phyloP scores from a whole-genome alignment of 1,140 invertebrate genomes.

The Papilio dardanus region DNA sequence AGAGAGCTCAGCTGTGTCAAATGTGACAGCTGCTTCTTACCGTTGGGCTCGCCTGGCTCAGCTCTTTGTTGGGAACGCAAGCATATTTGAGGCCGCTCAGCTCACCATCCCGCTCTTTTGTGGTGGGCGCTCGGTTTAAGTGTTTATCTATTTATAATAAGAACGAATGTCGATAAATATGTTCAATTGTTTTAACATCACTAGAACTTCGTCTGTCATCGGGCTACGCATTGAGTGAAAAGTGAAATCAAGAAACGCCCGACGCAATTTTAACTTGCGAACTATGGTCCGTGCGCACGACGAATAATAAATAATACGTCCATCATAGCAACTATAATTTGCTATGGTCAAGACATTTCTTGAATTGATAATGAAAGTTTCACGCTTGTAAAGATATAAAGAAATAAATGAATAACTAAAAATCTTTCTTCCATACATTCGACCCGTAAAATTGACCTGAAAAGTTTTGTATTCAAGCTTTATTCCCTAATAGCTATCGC shows the following conservation, averaged over 20 bases:
- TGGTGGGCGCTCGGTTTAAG: not conserved
- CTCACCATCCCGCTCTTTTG: no score
- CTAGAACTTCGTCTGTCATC: not conserved
- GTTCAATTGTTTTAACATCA: not conserved
- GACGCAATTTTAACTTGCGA: not conserved
- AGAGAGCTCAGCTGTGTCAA: no score
- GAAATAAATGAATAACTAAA: not conserved
- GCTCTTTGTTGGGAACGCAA: no score
- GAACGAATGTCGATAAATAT: conserved; percentile 3
- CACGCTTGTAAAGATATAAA: not conserved
- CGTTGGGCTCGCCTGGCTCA: no score
- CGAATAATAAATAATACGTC: conserved; percentile 3
- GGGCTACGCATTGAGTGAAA: conserved; percentile 9
- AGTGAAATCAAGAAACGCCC: conserved; percentile 31
- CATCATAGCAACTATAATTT: not conserved
- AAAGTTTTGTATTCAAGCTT: no score
- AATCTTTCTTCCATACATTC: not conserved
- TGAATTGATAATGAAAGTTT: not conserved
- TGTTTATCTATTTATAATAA: not conserved
- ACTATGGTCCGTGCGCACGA: not conserved
- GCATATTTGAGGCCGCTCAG: no score
- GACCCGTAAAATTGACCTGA: no score
- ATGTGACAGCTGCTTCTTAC: no score
- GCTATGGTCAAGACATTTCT: not conserved
- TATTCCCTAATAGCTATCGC: no score